Conservation (phyloP, 2,113 vertebrate species). For the Semnornis frantzii region DNA sequence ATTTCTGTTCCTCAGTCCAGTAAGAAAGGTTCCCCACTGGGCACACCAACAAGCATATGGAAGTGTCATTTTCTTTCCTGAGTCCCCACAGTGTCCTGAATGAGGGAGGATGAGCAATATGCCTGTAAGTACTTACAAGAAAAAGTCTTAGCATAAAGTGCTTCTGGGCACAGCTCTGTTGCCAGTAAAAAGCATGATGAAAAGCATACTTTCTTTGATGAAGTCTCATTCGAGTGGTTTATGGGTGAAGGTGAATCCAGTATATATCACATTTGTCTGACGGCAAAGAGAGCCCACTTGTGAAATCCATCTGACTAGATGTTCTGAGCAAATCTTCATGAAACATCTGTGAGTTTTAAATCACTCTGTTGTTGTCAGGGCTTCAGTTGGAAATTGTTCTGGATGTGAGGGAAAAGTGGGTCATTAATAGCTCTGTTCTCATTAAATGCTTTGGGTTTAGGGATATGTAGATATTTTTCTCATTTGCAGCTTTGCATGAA, state of each 20-base stretch:
- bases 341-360: conserved; percentile 22
- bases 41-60: neutral
- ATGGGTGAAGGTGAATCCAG: conserved; percentile 39
- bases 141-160: conserved; percentile 29
- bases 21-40: neutral
- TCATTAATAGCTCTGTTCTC: conserved; percentile 6
- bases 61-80: neutral
- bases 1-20: neutral
- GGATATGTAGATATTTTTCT: neutral
- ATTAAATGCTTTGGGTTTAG: neutral
- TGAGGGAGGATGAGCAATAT: neutral
- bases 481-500: neutral
- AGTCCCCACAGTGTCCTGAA: neutral
- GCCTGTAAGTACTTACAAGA: conserved; percentile 44
- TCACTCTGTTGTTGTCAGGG: conserved; percentile 1
- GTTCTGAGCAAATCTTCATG: conserved; percentile 24
- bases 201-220: conserved; percentile 56
- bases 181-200: conserved; percentile 55
- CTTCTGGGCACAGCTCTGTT: conserved; percentile 38
- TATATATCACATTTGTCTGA: conserved; percentile 18
- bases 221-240: neutral
- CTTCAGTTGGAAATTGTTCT: conserved; percentile 45
- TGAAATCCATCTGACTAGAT: conserved; percentile 39
- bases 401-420: neutral
- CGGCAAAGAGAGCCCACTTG: conserved; percentile 29